Percentiles rank a stretch among this genome's conserved stretches.
Evolutionary conservation across 2,888 invertebrate species (phyloP).

Genomic region (Thereva unica): DNA sequence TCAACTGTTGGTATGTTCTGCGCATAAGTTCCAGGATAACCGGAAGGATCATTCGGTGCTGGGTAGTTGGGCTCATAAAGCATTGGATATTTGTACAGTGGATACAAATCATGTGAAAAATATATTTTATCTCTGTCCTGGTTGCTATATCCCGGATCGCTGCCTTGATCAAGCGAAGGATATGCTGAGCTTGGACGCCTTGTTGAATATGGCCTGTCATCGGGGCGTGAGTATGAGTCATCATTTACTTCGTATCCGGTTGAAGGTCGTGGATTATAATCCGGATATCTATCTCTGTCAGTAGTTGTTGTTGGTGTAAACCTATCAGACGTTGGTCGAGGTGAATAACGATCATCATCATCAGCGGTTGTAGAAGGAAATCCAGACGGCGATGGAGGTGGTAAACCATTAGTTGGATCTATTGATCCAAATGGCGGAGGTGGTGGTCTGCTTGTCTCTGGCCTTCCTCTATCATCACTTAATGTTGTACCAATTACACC

Average conservation of each 20-base stretch:
- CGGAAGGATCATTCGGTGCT: conserved; percentile 53
- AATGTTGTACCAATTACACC: conserved; percentile 9
- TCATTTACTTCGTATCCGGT: conserved; percentile 35
- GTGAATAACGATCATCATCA: conserved; percentile 41
- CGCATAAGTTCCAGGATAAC: conserved; percentile 56
- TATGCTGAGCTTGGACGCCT: conserved; percentile 39
- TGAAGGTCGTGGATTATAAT: conserved; percentile 17
- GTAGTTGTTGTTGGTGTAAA: conserved; percentile 8
- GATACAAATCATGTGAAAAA: conserved; percentile 55
- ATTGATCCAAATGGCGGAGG: conserved; percentile 14
- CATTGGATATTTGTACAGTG: conserved; percentile 55
- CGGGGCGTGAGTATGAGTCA: conserved; percentile 24
- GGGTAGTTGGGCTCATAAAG: conserved; percentile 57
- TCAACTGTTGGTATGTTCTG: conserved; percentile 55
- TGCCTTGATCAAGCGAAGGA: conserved; percentile 16
- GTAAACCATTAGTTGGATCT: conserved; percentile 14
- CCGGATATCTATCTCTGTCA: conserved; percentile 24
- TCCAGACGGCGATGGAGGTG: conserved; percentile 23
- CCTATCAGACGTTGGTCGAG: conserved; percentile 26
- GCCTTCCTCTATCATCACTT: not conserved
- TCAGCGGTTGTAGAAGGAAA: conserved; percentile 29
- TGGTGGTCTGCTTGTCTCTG: conserved; percentile 13
- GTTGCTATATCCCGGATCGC: conserved; percentile 1
- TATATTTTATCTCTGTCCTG: conserved; percentile 51
- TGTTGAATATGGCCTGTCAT: conserved; percentile 25